phyloP scores from a whole-genome alignment of 2,113 vertebrate genomes.

The Paratilapia polleni region DNA sequence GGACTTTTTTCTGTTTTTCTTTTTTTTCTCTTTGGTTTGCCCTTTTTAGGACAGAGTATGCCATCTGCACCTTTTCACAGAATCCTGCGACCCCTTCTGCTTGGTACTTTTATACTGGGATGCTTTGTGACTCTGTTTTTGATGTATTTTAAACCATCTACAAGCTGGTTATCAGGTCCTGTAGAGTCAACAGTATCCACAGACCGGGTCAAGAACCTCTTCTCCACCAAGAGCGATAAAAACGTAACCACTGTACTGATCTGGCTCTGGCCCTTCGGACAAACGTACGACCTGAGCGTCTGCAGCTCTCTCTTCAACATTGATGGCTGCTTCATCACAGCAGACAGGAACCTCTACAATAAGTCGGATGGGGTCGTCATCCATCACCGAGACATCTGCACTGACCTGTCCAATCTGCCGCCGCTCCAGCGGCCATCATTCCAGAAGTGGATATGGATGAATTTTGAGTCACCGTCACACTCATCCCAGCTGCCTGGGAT shows the following conservation, averaged over 20 bases:
- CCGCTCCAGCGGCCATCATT: conserved; percentile 88
- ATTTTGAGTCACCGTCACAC: conserved; percentile 95
- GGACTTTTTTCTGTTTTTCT: background rate
- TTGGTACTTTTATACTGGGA: conserved; percentile 89
- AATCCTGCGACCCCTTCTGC: conserved; percentile 93
- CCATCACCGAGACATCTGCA: conserved; percentile 92
- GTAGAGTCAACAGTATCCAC: conserved; percentile 91
- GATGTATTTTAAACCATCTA: conserved; percentile 96
- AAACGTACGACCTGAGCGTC: conserved; percentile 89
- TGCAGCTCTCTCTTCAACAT: conserved; percentile 93
- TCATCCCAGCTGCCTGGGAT: conserved; percentile 91
- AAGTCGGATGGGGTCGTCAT: conserved; percentile 93
- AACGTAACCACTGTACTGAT: conserved; percentile 93
- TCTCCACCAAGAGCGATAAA: conserved; percentile 87
- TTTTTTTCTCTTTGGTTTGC: background rate
- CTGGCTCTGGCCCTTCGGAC: conserved; percentile 97
- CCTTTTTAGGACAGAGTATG: conserved; percentile 91
- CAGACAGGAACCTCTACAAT: conserved; percentile 90
- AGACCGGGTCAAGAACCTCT: conserved; percentile 89
- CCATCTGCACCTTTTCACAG: conserved; percentile 92
- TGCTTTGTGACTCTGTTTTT: conserved; percentile 95
- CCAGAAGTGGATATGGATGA: conserved; percentile 99
- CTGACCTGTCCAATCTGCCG: conserved; percentile 93
- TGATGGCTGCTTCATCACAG: conserved; percentile 91
- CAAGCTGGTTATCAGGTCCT: conserved; percentile 90